Evolutionary conservation across 2,113 vertebrate genomes (phyloP), one percentile per base, ranked within the genome.

Genomic region (Chloroceryle aenea): DNA sequence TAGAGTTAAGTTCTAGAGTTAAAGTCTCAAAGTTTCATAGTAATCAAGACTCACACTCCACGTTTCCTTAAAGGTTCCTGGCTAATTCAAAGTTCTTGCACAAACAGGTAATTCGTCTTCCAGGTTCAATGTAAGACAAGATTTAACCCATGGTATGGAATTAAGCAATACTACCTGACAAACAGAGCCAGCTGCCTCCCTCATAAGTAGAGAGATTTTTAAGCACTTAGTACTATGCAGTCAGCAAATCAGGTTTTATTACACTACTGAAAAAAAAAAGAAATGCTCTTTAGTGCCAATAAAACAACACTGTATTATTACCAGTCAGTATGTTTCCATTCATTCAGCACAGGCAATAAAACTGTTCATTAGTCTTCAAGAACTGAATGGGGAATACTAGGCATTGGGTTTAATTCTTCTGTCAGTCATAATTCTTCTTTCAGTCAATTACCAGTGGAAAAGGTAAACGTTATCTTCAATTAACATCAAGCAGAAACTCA

Each of bases 211-310:
- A 87, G 21, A 80, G 19, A 58, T 61, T 77, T 91, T 92, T 63
- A 95, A 87, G 68, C 50, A 81, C 61, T 71, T 72, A 42, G 45
- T 61, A 58, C 19, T 55, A 48, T 1, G 6, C 45, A 73, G 69
- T 43, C 67, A 91, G 43, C 69, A 95, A 89, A 87, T 68, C 36
- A 55, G 61, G 34, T 88, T 95, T 96, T 77, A 95, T 61, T 73
- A 73, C 25, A 36, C 62, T 72, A 86, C 20, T 76, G 87, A 67
- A 93, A 95, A 89, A 86, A 81, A 4, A 47, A 73, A 87, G 8
- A 84, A 74, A 85, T 2, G 11, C 3, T 76, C 74, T 87, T 90
- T 58, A 66, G 59, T 47, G 74, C 45, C 69, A 89, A 25, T 87
- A 93, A 80, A 92, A 15, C 18, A 86, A 64, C 8, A 25, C 1